These are phyloP conservation scores for Aporrectodea caliginosa DNA, from an alignment of 1,140 invertebrate genomes.

Conservation along the genomic window DNA sequence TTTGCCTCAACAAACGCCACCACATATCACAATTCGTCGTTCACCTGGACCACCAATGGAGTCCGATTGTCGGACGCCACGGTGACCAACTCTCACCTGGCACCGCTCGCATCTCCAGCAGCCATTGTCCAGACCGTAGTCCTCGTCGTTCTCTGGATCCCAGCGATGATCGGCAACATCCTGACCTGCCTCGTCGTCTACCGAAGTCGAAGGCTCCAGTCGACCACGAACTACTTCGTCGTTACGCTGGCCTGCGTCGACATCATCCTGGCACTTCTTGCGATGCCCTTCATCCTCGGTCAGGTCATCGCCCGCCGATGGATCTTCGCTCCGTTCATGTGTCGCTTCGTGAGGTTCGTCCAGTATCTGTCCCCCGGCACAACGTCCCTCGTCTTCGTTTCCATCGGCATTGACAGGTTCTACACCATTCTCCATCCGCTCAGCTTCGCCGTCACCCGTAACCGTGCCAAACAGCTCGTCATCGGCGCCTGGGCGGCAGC, in stretches of 20 bases:
- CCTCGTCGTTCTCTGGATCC: conserved; percentile 36
- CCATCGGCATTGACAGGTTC: conserved; percentile 44
- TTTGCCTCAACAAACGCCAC: no score
- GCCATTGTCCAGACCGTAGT: conserved; percentile 36
- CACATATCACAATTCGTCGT: no score
- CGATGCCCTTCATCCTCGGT: conserved; percentile 38
- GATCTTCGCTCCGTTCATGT: conserved; percentile 40
- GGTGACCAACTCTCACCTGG: conserved; percentile 7
- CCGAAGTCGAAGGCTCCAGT: conserved; percentile 45
- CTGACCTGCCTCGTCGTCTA: conserved; percentile 46
- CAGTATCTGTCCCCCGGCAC: conserved; percentile 36
- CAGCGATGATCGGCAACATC: conserved; percentile 40
- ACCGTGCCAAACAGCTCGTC: conserved; percentile 44
- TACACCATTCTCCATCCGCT: conserved; percentile 49
- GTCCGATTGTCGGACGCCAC: neutral
- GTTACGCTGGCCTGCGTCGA: conserved; percentile 40
- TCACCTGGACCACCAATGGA: no score
- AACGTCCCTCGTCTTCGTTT: conserved; percentile 38
- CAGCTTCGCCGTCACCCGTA: conserved; percentile 47
- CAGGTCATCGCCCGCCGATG: conserved; percentile 36
- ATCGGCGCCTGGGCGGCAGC: conserved; percentile 34
- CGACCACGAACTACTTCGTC: conserved; percentile 50
- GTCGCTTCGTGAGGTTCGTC: conserved; percentile 41
- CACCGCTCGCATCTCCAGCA: conserved; percentile 17
- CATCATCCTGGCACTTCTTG: conserved; percentile 33